Evolutionary conservation across 2,888 invertebrate species (phyloP), one percentile per base, ranked within the genome.

Genomic region (Phengaris alcon): DNA sequence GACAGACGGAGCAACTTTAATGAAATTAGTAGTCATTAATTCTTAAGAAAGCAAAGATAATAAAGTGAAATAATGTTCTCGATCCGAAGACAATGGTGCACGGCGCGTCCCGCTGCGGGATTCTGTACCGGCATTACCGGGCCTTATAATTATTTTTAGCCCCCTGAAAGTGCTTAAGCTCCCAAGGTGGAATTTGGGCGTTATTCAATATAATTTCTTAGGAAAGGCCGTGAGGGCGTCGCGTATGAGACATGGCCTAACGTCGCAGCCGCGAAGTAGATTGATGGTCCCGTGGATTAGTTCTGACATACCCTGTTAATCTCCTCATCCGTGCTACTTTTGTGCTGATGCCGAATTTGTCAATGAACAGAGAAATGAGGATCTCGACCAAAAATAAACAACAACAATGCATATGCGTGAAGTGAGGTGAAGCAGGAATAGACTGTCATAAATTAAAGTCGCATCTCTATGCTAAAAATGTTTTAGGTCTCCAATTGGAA

Each of bases 141-240:
- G 83, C 81, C 83, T 86, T 86, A 84, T 87, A 87, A 87, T 87
- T 87, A 87, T 86, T 87, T 87, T 87, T 87, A 85, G 87, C 90
- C 90, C 90, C 88, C 85, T 81, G 84, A 84, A 86, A 86, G 86
- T 89, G 90, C 90, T 91, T 90, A 90, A 84, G 87, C 89, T 82
- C 88, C 87, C 87, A 84, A 85, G 86, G 89, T 85, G 84, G 92
- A 91, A 90, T 93, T 91, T 90, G 90, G 87, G 83, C 89, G 88
- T 90, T 91, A 90, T 90, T 90, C 90, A 91, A 93, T 93, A 93
- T 92, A 90, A 91, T 91, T 90, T 88, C 89, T 87, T 80, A 79
- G 79, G 79, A 79, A 76, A 77, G 76, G 79, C 77, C 78, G 77
- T 75, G 77, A 76, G 77, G 78, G 81, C 79, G 79, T 77, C 75